phyloP scores from a whole-genome alignment of 1,140 invertebrate genomes.

The Trichonephila clavata region DNA sequence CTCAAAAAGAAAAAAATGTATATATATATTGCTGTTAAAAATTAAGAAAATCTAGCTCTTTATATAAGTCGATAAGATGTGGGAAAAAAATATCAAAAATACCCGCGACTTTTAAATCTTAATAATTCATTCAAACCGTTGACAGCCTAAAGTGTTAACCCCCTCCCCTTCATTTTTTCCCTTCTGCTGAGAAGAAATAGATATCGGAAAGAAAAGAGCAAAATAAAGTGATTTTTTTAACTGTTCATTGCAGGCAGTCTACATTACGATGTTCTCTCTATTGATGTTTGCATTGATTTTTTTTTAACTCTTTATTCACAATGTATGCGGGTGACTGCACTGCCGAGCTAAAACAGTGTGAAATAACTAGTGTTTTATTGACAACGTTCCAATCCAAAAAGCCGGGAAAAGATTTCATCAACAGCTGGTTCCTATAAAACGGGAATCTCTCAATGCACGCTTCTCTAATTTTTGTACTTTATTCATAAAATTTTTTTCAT shows the following conservation, averaged over 20 bases:
- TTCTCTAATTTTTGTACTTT: slow-evolving; percentile 57
- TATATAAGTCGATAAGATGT: slow-evolving; percentile 22
- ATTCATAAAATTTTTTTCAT: slow-evolving; percentile 56
- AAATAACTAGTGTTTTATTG: slow-evolving; percentile 76
- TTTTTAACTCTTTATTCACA: slow-evolving; percentile 53
- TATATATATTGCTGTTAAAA: not conserved
- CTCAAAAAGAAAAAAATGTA: not conserved
- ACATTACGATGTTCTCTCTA: slow-evolving; percentile 35
- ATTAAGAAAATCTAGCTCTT: slow-evolving; percentile 16
- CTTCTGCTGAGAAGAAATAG: slow-evolving; percentile 4
- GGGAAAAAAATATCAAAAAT: slow-evolving; percentile 24
- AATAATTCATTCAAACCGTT: slow-evolving; percentile 49
- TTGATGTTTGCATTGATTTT: slow-evolving; percentile 66
- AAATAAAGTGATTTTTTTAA: slow-evolving; percentile 20
- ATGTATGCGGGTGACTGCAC: slow-evolving; percentile 35
- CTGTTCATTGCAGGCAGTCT: slow-evolving; percentile 13
- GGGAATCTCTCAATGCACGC: slow-evolving; percentile 63
- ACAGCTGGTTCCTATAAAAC: slow-evolving; percentile 77
- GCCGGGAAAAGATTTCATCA: slow-evolving; percentile 67
- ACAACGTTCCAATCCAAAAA: slow-evolving; percentile 62
- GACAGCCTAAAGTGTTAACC: slow-evolving; percentile 33
- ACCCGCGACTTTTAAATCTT: slow-evolving; percentile 54
- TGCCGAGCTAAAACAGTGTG: slow-evolving; percentile 69
- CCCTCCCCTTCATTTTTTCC: slow-evolving; percentile 6
- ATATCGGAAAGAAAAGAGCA: slow-evolving; percentile 28